These are phyloP conservation scores for Semotilus atromaculatus DNA, from an alignment of 2,797 vertebrate species.

Conservation along the genomic window DNA sequence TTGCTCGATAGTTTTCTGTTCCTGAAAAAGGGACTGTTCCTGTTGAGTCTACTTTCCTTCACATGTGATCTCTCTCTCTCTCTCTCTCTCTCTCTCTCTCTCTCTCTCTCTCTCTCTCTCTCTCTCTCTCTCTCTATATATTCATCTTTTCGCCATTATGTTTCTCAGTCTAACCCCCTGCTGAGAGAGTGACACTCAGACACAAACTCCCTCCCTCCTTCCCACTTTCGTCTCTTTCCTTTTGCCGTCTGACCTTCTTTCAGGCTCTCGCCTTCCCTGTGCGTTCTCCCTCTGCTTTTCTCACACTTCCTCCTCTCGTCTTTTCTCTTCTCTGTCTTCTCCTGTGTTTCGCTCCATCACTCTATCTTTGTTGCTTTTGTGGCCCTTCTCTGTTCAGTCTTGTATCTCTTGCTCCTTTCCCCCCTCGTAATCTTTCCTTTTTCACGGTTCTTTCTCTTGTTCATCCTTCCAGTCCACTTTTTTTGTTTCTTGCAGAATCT, in stretches of 20 bases:
- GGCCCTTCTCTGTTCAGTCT: constrained; percentile 50
- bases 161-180: constrained; percentile 61
- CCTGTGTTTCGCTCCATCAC: constrained; percentile 76
- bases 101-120: constrained; percentile 21
- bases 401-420: constrained; percentile 36
- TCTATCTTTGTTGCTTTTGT: constrained; percentile 63
- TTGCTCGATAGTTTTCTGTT: background rate
- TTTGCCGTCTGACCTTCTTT: constrained; percentile 77
- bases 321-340: constrained; percentile 70
- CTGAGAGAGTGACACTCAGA: constrained; percentile 75
- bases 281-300: constrained; percentile 63
- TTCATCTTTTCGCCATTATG: constrained; percentile 16
- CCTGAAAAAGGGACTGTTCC: too few relatives aligned
- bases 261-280: constrained; percentile 68
- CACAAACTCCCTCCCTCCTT: constrained; percentile 69
- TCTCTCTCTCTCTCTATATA: background rate
- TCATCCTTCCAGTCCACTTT: constrained; percentile 34
- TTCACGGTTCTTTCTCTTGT: constrained; percentile 22
- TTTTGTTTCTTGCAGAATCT: constrained; percentile 46
- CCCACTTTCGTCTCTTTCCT: constrained; percentile 52
- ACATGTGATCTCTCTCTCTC: constrained; percentile 31
- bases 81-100: constrained; percentile 46
- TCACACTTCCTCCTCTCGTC: constrained; percentile 67
- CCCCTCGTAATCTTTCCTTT: constrained; percentile 65
- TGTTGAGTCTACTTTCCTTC: background rate